These are phyloP conservation scores for Grapholita molesta DNA, from an alignment of 1,140 invertebrate species.

Conservation along the genomic window DNA sequence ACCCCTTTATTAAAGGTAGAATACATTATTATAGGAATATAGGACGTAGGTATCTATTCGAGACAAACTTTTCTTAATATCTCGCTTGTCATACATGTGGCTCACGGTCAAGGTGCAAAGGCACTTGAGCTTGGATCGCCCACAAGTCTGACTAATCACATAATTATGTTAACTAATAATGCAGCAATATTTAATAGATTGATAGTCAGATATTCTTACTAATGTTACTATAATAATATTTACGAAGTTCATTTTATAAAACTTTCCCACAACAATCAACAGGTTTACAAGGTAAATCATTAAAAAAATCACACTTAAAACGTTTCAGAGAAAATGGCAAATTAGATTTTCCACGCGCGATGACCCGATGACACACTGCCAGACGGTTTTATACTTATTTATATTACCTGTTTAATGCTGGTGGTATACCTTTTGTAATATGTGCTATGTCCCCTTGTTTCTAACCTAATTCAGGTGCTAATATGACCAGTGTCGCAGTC, in stretches of 20 bases:
- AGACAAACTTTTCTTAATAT: too few species aligned
- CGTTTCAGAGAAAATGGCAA: neutral
- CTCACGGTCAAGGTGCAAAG: neutral
- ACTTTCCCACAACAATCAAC: neutral
- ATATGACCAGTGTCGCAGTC: neutral
- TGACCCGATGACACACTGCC: neutral
- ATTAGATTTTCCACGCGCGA: neutral
- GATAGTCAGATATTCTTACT: too few species aligned
- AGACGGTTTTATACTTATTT: too few species aligned
- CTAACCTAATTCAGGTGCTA: neutral
- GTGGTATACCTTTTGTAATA: neutral
- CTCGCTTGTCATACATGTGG: neutral
- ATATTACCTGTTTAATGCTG: too few species aligned
- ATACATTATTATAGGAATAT: too few species aligned
- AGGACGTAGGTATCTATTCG: too few species aligned
- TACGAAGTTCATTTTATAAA: too few species aligned
- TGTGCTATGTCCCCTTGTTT: neutral
- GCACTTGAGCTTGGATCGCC: neutral
- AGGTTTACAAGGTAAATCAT: neutral
- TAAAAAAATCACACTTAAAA: neutral
- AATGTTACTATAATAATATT: too few species aligned
- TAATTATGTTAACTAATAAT: neutral
- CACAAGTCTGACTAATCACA: neutral
- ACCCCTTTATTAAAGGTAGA: too few species aligned
- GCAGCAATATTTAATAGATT: neutral